These are phyloP conservation scores for Nasonia vitripennis DNA, from an alignment of 1,140 invertebrate genomes.

Conservation along the genomic window DNA sequence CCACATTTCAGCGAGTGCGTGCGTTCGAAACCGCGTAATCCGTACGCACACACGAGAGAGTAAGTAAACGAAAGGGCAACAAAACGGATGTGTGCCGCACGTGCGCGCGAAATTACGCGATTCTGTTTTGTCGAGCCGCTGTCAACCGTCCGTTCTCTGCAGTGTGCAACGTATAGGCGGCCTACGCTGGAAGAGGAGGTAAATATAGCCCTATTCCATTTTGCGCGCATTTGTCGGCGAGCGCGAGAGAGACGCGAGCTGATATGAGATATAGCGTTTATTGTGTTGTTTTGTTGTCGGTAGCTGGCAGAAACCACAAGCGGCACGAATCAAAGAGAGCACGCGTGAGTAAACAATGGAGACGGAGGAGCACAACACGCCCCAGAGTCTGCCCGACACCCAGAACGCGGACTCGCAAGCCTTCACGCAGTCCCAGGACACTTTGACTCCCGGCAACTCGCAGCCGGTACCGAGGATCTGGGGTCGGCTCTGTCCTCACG, in stretches of 20 bases:
- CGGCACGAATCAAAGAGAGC: background rate
- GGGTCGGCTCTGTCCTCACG: conserved; percentile 62
- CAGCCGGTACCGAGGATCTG: conserved; percentile 48
- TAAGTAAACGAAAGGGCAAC: background rate
- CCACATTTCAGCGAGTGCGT: too few relatives aligned
- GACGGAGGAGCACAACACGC: conserved; percentile 37
- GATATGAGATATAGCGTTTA: background rate
- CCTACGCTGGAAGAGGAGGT: background rate
- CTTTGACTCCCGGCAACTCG: background rate
- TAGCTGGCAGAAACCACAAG: background rate
- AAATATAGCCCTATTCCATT: background rate
- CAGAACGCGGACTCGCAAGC: conserved; percentile 58
- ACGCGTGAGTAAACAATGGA: conserved; percentile 20
- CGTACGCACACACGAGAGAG: too few relatives aligned
- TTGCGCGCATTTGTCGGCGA: background rate
- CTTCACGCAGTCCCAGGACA: conserved; percentile 59
- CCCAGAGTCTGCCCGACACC: conserved; percentile 60
- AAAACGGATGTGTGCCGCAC: background rate
- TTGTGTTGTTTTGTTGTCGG: background rate
- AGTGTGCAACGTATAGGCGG: background rate
- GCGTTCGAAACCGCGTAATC: too few relatives aligned
- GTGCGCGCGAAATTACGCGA: too few relatives aligned
- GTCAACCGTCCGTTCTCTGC: background rate
- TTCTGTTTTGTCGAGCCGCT: background rate
- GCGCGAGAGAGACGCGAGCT: background rate